Base-by-base conservation (phyloP, 92 coral and sea anemone species). In the Umimayanthus kanabou region DNA sequence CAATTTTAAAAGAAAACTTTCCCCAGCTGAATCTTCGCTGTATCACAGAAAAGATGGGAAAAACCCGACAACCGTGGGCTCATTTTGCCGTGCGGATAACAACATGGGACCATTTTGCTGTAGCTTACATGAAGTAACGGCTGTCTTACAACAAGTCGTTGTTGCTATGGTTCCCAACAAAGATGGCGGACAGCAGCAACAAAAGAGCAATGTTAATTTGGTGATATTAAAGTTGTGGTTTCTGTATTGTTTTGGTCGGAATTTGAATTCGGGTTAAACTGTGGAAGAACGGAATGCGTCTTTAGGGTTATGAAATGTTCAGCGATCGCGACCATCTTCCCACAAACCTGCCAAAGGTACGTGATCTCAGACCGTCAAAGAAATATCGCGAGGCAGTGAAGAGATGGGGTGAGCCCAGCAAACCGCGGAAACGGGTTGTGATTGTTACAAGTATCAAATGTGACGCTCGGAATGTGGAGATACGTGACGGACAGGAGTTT, bases 361-460 rank as follows among this genome's bases (percentile, higher is more conserved):
- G 96, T 49, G 93, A 91, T 85, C 94, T 97, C 39, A 58, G 80
- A 22, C 95, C 93, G 22, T 92, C 98, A 28, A 97, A 95, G 94
- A 94, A 92, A 74, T 97, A 92, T 76, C 99, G 99, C 14, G 99
- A 97, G 6, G 82, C 94, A 7, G 89, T 97, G 45, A 87, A 88
- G 64, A 88, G 84, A 84, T 93, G 97, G 95, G 97, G 98, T 10
- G 97, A 94, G 86, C 92, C 95, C 15, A 90, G 66, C 20, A 89
- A 89, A 13, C 71, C 91, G 78, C 89, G 82, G 1, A 88, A 98
- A 81, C 93, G 90, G 40, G 95, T 98, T 73, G 95, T 97, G 42
- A 91, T 95, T 77, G 99, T 94, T 2, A 94, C 98, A 22, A 91
- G 92, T 42, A 93, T 97, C 85, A 85, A 91, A 73, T 90, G 93